phyloP scores from a whole-genome alignment of 2,797 vertebrate genomes.

The Odontamblyopus rebecca region DNA sequence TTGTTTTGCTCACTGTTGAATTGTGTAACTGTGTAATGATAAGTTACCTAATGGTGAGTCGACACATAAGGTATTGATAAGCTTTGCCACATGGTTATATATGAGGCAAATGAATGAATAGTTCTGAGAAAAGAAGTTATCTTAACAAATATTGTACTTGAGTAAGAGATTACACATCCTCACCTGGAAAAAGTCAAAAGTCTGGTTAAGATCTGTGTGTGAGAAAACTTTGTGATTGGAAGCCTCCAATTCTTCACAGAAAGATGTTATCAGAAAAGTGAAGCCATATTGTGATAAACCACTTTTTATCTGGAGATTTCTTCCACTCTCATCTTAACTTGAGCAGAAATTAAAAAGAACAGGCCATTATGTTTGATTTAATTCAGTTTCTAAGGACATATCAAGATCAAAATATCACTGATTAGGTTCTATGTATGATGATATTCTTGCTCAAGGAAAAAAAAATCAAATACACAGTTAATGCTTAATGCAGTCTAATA shows the following conservation, averaged over 20 bases:
- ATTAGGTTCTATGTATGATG: background rate
- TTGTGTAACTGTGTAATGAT: slow-evolving; percentile 6
- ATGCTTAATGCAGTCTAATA: background rate
- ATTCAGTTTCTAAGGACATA: background rate
- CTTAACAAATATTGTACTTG: background rate
- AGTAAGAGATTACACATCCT: background rate
- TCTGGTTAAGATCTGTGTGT: background rate
- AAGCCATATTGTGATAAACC: background rate
- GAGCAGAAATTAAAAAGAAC: background rate
- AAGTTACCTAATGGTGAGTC: background rate
- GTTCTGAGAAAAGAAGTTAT: background rate
- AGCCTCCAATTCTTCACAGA: background rate
- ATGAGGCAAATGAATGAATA: background rate
- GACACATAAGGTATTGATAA: background rate
- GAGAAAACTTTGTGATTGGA: background rate
- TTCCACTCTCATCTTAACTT: background rate
- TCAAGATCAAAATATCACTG: background rate
- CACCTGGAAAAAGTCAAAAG: background rate
- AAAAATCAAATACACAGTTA: background rate
- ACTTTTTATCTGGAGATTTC: background rate
- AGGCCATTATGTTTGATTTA: background rate
- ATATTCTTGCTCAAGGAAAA: no score
- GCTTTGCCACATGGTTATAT: background rate
- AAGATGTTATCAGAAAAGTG: background rate
- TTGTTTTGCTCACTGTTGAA: background rate